These are phyloP conservation scores for Barbus barbus DNA, from an alignment of 2,113 vertebrate species.

Conservation along the genomic window DNA sequence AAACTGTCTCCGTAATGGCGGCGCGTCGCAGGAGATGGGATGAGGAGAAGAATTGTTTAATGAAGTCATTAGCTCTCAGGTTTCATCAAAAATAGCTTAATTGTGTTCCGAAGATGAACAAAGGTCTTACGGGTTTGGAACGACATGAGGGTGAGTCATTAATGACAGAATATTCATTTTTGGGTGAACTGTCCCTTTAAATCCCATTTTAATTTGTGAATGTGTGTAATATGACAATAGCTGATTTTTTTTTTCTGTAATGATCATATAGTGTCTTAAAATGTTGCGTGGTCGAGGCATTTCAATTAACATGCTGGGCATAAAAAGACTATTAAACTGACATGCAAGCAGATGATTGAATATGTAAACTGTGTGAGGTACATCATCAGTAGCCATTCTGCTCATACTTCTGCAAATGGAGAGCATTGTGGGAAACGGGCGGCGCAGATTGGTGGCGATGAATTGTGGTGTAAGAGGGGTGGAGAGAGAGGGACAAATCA, in stretches of 20 bases:
- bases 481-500: constrained; percentile 48
- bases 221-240: constrained; percentile 58
- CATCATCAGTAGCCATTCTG: constrained; percentile 41
- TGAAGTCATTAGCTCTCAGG: too few species aligned
- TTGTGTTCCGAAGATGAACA: too few species aligned
- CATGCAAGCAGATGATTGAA: constrained; percentile 69
- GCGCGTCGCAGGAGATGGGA: too few species aligned
- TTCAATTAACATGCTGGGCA: constrained; percentile 74
- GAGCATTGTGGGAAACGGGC: constrained; percentile 57
- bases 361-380: constrained; percentile 59
- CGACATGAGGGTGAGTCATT: too few species aligned
- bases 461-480: constrained; percentile 63
- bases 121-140: too few species aligned
- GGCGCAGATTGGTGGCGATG: constrained; percentile 54
- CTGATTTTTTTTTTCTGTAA: constrained; percentile 61
- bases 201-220: constrained; percentile 78
- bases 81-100: too few species aligned
- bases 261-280: constrained; percentile 70
- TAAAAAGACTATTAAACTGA: constrained; percentile 76
- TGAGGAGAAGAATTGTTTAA: too few species aligned
- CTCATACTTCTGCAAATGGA: constrained; percentile 66
- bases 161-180: too few species aligned
- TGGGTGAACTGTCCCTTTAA: too few species aligned
- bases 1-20: too few species aligned
- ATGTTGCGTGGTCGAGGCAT: constrained; percentile 68